Evolutionary conservation across 1,140 invertebrate genomes (phyloP).

Genomic region (Drosophila lowei): DNA sequence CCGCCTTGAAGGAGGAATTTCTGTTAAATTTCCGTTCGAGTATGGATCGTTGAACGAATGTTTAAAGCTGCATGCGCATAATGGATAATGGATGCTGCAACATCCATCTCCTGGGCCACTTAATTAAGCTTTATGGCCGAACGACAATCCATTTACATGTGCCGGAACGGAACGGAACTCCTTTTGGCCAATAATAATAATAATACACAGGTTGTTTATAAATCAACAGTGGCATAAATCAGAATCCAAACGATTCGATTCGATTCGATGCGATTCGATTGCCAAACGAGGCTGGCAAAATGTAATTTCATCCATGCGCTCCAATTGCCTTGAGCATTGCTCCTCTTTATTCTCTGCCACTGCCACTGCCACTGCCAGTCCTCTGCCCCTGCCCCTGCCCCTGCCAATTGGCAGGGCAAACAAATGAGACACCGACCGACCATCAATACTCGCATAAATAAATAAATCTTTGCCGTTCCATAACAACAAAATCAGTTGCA

Average conservation of each 20-base stretch:
- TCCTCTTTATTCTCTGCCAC: constrained; percentile 12
- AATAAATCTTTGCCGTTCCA: constrained; percentile 76
- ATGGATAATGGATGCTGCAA: not conserved
- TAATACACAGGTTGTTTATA: constrained; percentile 79
- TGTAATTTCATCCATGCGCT: constrained; percentile 71
- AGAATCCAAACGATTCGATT: constrained; percentile 47
- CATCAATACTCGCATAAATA: constrained; percentile 72
- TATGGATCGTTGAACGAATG: constrained; percentile 1
- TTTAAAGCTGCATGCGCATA: constrained; percentile 13
- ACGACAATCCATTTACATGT: constrained; percentile 50
- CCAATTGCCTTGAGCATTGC: constrained; percentile 75
- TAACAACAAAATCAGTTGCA: constrained; percentile 80
- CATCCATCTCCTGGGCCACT: constrained; percentile 34
- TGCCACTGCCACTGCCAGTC: not conserved
- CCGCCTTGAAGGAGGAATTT: not conserved
- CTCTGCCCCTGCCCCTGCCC: not conserved
- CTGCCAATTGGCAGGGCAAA: constrained; percentile 43
- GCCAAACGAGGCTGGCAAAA: constrained; percentile 53
- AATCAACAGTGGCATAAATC: constrained; percentile 74
- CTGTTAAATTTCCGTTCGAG: not conserved
- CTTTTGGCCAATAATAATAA: constrained; percentile 75
- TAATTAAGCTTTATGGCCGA: constrained; percentile 47
- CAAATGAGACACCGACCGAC: constrained; percentile 47
- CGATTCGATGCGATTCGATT: constrained; percentile 15
- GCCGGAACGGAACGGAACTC: constrained; percentile 33